phyloP scores from a whole-genome alignment of 2,797 vertebrate genomes.

The Hemibagrus guttatus region DNA sequence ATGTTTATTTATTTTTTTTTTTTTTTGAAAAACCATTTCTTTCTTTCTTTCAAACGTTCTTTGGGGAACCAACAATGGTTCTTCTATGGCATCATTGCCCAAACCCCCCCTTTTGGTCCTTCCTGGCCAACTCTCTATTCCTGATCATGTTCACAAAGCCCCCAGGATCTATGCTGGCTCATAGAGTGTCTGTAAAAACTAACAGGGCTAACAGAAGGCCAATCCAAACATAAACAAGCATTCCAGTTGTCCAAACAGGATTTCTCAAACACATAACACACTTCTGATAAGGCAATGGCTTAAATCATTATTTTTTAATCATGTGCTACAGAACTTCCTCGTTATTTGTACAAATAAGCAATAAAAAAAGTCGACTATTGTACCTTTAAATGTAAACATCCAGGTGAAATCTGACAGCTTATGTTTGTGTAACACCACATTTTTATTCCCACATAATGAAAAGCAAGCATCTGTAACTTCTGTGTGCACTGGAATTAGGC shows the following conservation, averaged over 20 bases:
- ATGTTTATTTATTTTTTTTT: no score
- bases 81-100: no score
- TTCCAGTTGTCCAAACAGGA: neutral
- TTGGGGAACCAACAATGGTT: no score
- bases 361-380: neutral
- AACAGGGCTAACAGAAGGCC: neutral
- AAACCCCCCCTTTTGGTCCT: no score
- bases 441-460: constrained; percentile 16
- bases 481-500: constrained; percentile 42
- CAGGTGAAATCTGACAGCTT: neutral
- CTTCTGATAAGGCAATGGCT: no score
- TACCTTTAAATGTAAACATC: neutral
- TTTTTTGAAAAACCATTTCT: no score
- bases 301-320: neutral
- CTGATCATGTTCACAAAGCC: neutral
- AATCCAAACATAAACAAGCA: neutral
- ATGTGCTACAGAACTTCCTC: neutral
- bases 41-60: no score
- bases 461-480: constrained; percentile 37
- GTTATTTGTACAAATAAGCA: neutral
- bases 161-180: neutral
- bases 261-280: neutral
- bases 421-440: neutral
- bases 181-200: neutral
- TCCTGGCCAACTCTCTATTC: neutral